Base-by-base conservation (phyloP, 2,888 invertebrate species). In the Magallana nippona region DNA sequence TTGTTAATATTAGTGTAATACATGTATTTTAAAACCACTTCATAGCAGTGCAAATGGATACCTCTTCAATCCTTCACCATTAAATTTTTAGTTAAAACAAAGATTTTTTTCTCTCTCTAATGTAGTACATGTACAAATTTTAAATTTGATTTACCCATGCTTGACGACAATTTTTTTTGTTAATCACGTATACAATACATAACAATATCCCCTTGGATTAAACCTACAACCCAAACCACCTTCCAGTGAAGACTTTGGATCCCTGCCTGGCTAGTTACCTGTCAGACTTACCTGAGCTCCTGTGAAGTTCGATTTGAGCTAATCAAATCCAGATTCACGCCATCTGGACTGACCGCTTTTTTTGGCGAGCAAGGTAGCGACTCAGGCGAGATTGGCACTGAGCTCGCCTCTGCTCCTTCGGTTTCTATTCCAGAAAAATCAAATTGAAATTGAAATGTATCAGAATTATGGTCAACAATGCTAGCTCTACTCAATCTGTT, bases 401-500 rank as follows among this genome's bases (percentile, higher is more conserved):
- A 79, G 55, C 82, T 82, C 83, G 77, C 78, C 77, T 82, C 84
- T 3, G 55, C 58, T 55, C 44, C 79, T 78, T 79, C 60, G 71
- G 60, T n/a, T 83, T 88, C 88, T 88, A 89, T 85, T 88, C 88
- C 89, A 86, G 89, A 89, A 89, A 89, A 89, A 89, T 89, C 88
- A 89, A 89, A 89, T 89, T 89, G 86, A 88, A 89, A 88, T 86
- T 88, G 84, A 86, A 90, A 89, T 32, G 87, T 87, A 87, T 90
- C 89, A 88, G 88, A 87, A 82, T 87, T 86, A 87, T 87, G 87
- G 79, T 87, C 86, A 86, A 88, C 80, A 79, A 63, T 83, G 82
- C 86, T 87, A 81, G 79, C 79, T 71, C 84, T 85, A 63, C 83
- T 83, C 63, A 71, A 57, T 71, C 83, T 82, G 62, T 83, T 81